Conservation (phyloP, 2,113 vertebrate species). For the Aythya baeri region DNA sequence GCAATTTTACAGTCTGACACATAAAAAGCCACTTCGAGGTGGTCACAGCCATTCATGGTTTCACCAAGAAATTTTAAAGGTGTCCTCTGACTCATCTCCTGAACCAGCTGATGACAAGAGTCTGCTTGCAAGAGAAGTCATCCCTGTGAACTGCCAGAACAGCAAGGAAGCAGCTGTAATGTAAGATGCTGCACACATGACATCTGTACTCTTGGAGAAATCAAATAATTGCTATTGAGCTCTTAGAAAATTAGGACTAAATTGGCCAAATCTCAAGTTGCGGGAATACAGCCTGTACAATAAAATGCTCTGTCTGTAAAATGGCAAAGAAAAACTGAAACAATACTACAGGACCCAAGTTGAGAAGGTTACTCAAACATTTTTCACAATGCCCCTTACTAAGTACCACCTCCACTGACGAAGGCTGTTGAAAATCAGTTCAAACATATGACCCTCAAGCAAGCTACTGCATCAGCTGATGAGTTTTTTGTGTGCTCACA, state of each 20-base stretch:
- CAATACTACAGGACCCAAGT: not conserved
- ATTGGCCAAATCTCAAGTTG: not conserved
- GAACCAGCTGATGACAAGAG: not conserved
- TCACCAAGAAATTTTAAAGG: not conserved
- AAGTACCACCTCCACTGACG: fast-evolving
- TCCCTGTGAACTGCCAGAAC: not conserved
- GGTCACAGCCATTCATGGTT: not conserved
- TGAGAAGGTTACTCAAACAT: not conserved
- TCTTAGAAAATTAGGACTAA: not conserved
- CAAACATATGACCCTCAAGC: fast-evolving
- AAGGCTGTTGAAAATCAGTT: not conserved
- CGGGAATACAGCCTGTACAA: not conserved
- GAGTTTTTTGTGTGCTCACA: not conserved
- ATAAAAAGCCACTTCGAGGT: not conserved
- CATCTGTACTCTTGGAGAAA: not conserved
- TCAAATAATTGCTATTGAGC: not conserved
- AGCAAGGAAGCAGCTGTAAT: not conserved
- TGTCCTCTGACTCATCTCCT: not conserved
- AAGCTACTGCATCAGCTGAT: fast-evolving
- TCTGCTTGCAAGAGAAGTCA: not conserved
- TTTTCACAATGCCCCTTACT: not conserved
- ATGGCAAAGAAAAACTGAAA: not conserved
- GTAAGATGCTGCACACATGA: not conserved
- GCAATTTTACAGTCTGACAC: not conserved
- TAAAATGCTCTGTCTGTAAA: not conserved